Conservation (phyloP, 2,888 invertebrate species). For the Eucera pruinosa region DNA sequence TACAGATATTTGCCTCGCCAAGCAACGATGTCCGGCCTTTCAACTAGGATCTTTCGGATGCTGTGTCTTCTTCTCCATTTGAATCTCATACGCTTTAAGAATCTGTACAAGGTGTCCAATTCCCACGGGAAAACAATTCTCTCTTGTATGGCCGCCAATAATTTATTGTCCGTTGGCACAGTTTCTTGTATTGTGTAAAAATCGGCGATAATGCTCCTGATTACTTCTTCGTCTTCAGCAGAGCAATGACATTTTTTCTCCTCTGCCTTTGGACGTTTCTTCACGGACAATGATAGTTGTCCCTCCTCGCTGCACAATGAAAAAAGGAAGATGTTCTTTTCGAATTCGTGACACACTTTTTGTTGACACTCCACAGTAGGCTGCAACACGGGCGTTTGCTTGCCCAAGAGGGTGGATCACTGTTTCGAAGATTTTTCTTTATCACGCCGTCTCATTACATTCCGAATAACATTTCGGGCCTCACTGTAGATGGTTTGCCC, state of each 20-base stretch:
- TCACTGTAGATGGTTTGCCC: slow-evolving; percentile 5
- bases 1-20: neutral
- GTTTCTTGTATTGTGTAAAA: neutral
- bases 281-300: neutral
- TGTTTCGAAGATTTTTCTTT: neutral
- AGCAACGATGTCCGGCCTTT: too few relatives aligned
- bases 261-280: neutral
- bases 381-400: neutral
- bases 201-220: neutral
- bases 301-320: neutral
- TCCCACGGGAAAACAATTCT: slow-evolving; percentile 2
- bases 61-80: neutral
- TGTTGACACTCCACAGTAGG: neutral
- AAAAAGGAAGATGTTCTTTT: neutral
- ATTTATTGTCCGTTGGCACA: neutral
- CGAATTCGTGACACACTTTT: neutral
- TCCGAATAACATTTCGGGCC: neutral
- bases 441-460: slow-evolving; percentile 1
- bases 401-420: neutral
- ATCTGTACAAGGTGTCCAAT: neutral
- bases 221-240: neutral
- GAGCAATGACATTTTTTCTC: slow-evolving; percentile 3
- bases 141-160: neutral
- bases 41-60: neutral
- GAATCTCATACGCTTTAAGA: neutral